Conservation (phyloP, 2,113 vertebrate genomes). For the Reinhardtius hippoglossoides region DNA sequence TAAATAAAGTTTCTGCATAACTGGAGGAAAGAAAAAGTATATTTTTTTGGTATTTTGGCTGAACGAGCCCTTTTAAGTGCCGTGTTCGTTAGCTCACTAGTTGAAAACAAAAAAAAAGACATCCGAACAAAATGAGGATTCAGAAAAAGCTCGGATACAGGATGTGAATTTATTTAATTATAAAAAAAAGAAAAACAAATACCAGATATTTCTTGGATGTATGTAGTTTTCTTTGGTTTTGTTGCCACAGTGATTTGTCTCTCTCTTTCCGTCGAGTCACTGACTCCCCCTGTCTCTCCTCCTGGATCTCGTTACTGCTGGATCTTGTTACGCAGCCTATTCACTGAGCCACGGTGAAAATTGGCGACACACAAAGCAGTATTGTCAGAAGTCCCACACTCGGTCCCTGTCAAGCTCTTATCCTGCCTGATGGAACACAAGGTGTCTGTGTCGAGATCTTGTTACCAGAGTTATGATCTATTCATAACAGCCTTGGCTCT, state of each 20-base stretch:
- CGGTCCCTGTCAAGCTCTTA: constrained; percentile 19
- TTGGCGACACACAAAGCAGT: constrained; percentile 19
- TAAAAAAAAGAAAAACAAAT: neutral
- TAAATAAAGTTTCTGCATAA: too few species aligned
- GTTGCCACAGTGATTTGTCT: neutral
- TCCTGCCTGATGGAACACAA: constrained; percentile 29
- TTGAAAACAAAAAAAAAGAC: neutral
- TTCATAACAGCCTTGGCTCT: constrained; percentile 32
- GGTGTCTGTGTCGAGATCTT: constrained; percentile 50
- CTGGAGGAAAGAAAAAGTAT: neutral
- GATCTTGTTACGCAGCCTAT: constrained; percentile 42
- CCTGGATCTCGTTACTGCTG: neutral
- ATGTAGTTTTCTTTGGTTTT: neutral
- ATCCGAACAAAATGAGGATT: too few species aligned
- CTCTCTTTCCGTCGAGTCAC: neutral
- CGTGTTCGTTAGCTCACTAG: neutral
- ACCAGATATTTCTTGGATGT: neutral
- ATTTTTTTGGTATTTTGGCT: neutral
- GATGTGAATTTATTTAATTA: too few species aligned
- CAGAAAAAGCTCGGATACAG: too few species aligned
- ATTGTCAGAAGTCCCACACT: constrained; percentile 31
- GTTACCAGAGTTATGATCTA: constrained; percentile 51
- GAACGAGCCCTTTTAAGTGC: neutral
- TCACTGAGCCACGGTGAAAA: constrained; percentile 28
- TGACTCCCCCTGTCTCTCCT: constrained; percentile 1